A percentile compares a stretch with the other conserved stretches of the same genome.
Evolutionary conservation across 2,113 vertebrate species (phyloP).

Genomic region (Pluvialis apricaria): DNA sequence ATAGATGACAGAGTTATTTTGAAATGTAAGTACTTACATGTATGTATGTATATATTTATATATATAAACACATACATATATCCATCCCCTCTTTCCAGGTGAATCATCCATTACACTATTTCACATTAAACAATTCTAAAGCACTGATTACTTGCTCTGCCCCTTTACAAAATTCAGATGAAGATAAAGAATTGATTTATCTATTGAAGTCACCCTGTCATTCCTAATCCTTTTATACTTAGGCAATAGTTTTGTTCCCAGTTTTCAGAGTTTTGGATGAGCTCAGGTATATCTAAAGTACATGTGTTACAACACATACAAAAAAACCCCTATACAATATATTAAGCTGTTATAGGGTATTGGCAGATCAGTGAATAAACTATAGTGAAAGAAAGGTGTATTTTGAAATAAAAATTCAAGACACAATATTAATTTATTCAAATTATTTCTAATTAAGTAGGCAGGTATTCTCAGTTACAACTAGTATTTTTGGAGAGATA

Average conservation of each 20-base stretch:
- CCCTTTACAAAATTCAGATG: not conserved
- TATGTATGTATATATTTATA: not conserved
- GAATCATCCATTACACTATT: not conserved
- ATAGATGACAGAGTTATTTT: not conserved
- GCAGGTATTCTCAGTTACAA: not conserved
- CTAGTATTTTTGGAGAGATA: not conserved
- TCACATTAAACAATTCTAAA: not conserved
- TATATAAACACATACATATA: not conserved
- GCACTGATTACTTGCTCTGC: not conserved
- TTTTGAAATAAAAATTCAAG: not conserved
- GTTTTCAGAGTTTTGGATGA: not conserved
- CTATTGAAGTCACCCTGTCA: not conserved
- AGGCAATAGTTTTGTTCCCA: not conserved
- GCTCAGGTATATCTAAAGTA: not conserved
- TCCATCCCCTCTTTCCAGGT: not conserved
- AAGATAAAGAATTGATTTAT: not conserved
- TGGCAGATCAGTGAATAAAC: not conserved
- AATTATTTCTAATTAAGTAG: not conserved
- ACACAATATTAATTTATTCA: not conserved
- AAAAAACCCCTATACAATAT: accelerated
- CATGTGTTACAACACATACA: not conserved
- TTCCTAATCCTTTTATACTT: not conserved
- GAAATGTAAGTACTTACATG: not conserved
- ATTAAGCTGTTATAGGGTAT: not conserved
- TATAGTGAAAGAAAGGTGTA: not conserved